These are phyloP conservation scores for Pseudois nayaur DNA, from an alignment of 2,113 vertebrate genomes.

Conservation along the genomic window DNA sequence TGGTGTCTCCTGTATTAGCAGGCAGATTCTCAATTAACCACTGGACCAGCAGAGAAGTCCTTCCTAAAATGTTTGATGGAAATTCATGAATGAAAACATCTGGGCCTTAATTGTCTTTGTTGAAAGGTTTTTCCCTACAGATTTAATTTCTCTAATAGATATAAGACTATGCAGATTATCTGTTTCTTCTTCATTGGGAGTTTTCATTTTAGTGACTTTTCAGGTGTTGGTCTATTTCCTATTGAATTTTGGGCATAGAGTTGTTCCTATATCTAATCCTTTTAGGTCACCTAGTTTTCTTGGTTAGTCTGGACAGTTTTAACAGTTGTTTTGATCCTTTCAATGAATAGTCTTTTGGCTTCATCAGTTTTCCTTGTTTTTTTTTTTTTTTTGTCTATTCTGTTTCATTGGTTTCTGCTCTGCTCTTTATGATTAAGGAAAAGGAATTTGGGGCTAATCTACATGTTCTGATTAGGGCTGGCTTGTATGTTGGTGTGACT, in stretches of 20 bases:
- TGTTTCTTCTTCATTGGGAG: background rate
- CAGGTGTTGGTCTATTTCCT: background rate
- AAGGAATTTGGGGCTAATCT: background rate
- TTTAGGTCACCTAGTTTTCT: background rate
- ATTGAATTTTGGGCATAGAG: background rate
- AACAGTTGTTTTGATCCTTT: background rate
- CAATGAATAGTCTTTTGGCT: background rate
- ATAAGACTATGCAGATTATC: background rate
- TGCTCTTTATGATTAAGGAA: background rate
- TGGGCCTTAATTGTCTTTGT: background rate
- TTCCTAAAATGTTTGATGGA: background rate
- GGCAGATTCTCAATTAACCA: background rate
- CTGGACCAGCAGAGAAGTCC: background rate
- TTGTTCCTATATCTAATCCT: background rate
- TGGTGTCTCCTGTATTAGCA: background rate
- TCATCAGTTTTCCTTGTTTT: background rate
- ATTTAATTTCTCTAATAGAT: background rate
- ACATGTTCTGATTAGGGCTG: background rate
- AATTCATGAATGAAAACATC: background rate
- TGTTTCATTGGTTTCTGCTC: background rate
- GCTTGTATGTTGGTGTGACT: background rate
- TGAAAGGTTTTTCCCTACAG: background rate
- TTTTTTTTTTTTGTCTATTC: background rate
- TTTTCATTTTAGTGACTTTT: background rate
- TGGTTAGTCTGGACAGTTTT: background rate